phyloP scores from a whole-genome alignment of 2,888 invertebrate species.

The Thelaira solivaga region DNA sequence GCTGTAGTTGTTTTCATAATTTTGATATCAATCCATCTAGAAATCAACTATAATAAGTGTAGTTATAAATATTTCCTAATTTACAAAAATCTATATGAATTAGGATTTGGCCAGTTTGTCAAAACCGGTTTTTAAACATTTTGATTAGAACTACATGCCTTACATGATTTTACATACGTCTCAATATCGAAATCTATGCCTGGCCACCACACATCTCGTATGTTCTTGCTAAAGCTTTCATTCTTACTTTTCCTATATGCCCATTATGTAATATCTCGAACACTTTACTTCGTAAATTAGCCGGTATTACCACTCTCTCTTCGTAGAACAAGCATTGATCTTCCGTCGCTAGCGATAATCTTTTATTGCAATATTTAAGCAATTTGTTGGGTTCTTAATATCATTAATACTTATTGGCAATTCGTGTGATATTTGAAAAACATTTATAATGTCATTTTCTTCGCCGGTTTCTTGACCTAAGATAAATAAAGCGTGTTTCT shows the following conservation, averaged over 20 bases:
- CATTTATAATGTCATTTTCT: constrained; percentile 40
- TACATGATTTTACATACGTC: constrained; percentile 64
- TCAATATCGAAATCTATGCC: constrained; percentile 67
- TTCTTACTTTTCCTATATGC: constrained; percentile 68
- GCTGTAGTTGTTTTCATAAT: not conserved
- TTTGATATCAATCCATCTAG: constrained; percentile 22
- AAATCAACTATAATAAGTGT: constrained; percentile 14
- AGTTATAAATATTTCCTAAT: constrained; percentile 1
- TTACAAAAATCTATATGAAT: constrained; percentile 41
- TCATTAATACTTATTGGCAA: constrained; percentile 35
- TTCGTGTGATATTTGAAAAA: constrained; percentile 24
- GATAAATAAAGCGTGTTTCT: too few species aligned
- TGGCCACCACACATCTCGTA: constrained; percentile 70
- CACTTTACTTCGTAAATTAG: constrained; percentile 16
- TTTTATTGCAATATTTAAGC: constrained; percentile 16
- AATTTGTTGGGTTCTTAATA: not conserved
- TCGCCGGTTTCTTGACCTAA: constrained; percentile 18
- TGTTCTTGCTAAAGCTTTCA: constrained; percentile 66
- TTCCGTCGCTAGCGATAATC: constrained; percentile 37
- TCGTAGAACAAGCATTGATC: constrained; percentile 48
- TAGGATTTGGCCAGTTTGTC: constrained; percentile 38
- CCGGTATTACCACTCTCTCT: constrained; percentile 58
- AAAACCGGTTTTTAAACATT: constrained; percentile 16
- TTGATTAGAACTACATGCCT: constrained; percentile 18
- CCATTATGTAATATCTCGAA: constrained; percentile 63